These are phyloP conservation scores for Brachypterus glaber DNA, from an alignment of 2,888 invertebrate genomes.

Conservation along the genomic window DNA sequence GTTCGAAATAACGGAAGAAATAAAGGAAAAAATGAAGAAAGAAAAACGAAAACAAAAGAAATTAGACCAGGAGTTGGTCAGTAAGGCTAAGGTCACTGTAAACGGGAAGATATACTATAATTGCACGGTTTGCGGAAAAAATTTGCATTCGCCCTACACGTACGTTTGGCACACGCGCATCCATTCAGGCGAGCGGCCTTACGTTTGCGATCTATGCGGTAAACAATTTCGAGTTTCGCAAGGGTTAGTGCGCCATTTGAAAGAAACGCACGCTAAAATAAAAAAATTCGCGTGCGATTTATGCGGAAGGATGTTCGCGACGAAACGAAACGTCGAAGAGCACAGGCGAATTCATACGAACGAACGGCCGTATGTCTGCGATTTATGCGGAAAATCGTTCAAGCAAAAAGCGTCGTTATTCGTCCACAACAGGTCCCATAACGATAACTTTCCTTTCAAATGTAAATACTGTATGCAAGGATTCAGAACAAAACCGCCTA, in stretches of 20 bases:
- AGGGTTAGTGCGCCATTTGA: slow-evolving; percentile 52
- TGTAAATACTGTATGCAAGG: slow-evolving; percentile 53
- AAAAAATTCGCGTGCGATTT: slow-evolving; percentile 50
- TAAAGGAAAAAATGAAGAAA: slow-evolving; percentile 9
- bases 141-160: slow-evolving; percentile 51
- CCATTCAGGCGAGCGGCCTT: slow-evolving; percentile 57
- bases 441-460: slow-evolving; percentile 45
- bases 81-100: slow-evolving; percentile 37
- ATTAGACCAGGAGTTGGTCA: slow-evolving; percentile 39
- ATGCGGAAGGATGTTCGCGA: slow-evolving; percentile 50
- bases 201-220: slow-evolving; percentile 57
- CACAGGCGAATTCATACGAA: slow-evolving; percentile 52
- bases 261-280: slow-evolving; percentile 53
- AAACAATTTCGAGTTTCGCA: slow-evolving; percentile 57
- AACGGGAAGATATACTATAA: slow-evolving; percentile 48
- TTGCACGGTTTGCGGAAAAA: slow-evolving; percentile 50
- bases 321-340: slow-evolving; percentile 51
- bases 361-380: slow-evolving; percentile 49
- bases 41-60: slow-evolving; percentile 29
- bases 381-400: slow-evolving; percentile 53
- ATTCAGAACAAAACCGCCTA: slow-evolving; percentile 49
- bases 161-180: slow-evolving; percentile 54
- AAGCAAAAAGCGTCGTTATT: slow-evolving; percentile 57
- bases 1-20: slow-evolving; percentile 6
- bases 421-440: slow-evolving; percentile 53